Evolutionary conservation across 2,888 invertebrate species (phyloP).

Genomic region (Chaetogeoica ovagalla): DNA sequence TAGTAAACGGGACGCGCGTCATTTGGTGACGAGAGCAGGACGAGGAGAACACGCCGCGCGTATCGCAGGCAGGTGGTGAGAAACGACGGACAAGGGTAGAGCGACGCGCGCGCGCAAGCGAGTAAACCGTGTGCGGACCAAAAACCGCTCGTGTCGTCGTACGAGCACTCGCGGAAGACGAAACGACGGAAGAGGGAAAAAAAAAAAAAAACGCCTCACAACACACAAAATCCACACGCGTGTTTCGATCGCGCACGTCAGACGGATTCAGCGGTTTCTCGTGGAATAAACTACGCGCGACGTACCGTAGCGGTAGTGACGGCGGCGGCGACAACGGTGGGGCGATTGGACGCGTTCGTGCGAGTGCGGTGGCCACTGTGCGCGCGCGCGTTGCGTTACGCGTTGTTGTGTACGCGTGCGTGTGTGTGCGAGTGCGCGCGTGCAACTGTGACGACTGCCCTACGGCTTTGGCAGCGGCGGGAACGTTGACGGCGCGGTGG

Average conservation of each 20-base stretch:
- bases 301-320: neutral
- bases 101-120: too few relatives aligned
- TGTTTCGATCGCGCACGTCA: neutral
- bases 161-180: too few relatives aligned
- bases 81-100: too few relatives aligned
- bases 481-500: too few relatives aligned
- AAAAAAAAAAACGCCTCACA: too few relatives aligned
- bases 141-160: too few relatives aligned
- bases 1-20: neutral
- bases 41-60: neutral
- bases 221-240: too few relatives aligned
- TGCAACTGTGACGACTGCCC: neutral
- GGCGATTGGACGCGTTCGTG: too few relatives aligned
- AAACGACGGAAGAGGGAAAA: too few relatives aligned
- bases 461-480: too few relatives aligned
- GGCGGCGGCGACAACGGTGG: neutral
- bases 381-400: neutral
- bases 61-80: too few relatives aligned
- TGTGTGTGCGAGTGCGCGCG: neutral
- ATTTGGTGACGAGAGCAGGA: neutral
- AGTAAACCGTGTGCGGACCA: too few relatives aligned
- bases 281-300: slow-evolving; percentile 28
- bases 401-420: neutral
- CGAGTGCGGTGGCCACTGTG: neutral
- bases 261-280: slow-evolving; percentile 20